Conservation (phyloP, 2,888 invertebrate genomes). For the Athetis lepigone region DNA sequence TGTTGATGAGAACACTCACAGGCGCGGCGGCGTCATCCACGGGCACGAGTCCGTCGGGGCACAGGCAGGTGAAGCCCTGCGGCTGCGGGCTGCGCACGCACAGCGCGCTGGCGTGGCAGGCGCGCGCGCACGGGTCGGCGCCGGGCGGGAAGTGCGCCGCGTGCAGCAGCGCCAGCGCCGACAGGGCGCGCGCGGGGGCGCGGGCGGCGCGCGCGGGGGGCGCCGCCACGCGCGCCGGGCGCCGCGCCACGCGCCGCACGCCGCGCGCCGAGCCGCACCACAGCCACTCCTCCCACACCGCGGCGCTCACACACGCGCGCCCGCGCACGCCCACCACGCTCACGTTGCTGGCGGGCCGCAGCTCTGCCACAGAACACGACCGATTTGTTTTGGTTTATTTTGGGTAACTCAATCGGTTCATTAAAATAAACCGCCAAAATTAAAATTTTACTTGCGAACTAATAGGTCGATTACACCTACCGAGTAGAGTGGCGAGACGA, state of each 20-base stretch:
- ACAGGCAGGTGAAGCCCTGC: constrained; percentile 86
- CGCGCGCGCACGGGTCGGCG: constrained; percentile 84
- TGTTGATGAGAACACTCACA: constrained; percentile 58
- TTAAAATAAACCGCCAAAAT: no score
- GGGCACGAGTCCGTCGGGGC: constrained; percentile 89
- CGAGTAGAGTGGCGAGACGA: no score
- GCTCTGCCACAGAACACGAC: constrained; percentile 18
- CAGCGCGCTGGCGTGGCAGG: constrained; percentile 92
- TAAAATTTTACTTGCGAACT: no score
- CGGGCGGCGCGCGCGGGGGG: constrained; percentile 66
- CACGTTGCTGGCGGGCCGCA: constrained; percentile 36
- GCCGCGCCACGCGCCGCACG: constrained; percentile 73
- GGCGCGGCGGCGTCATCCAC: constrained; percentile 50
- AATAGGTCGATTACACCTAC: no score
- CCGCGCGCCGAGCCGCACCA: constrained; percentile 81
- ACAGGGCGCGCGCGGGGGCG: constrained; percentile 64
- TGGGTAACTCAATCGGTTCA: no score
- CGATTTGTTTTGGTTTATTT: not conserved
- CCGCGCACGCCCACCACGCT: constrained; percentile 36
- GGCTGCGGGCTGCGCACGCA: constrained; percentile 88
- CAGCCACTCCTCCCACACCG: constrained; percentile 82
- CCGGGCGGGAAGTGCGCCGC: constrained; percentile 67
- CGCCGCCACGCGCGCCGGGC: constrained; percentile 60
- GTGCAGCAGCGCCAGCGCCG: constrained; percentile 74
- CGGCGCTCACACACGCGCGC: constrained; percentile 70